A percentile compares a stretch with the other conserved stretches of the same genome.
These are phyloP conservation scores for Hemistola chrysoprasaria DNA, from an alignment of 2,888 invertebrate genomes.

Conservation along the genomic window DNA sequence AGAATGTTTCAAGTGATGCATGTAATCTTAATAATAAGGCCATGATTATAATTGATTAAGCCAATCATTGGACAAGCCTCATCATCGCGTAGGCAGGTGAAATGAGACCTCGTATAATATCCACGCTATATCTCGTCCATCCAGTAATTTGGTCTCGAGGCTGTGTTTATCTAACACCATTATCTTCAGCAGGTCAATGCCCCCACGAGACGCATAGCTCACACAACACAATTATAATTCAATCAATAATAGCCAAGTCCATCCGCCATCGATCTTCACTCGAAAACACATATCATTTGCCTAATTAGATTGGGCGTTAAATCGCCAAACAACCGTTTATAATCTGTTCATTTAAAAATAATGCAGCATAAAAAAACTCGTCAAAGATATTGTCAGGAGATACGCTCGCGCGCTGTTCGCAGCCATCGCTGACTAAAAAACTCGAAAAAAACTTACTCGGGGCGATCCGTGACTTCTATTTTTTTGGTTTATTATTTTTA, in stretches of 20 bases:
- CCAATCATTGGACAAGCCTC: constrained; percentile 14
- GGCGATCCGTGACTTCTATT: constrained; percentile 81
- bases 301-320: constrained; percentile 83
- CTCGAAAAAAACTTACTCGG: constrained; percentile 71
- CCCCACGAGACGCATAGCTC: constrained; percentile 16
- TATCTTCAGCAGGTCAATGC: constrained; percentile 18
- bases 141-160: constrained; percentile 15
- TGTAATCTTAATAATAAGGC: no score
- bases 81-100: constrained; percentile 20
- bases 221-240: constrained; percentile 50
- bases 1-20: no score
- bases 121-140: constrained; percentile 8
- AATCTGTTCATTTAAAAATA: constrained; percentile 82
- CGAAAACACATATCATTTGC: constrained; percentile 81
- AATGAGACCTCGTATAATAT: constrained; percentile 25
- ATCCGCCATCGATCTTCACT: constrained; percentile 52
- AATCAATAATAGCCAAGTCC: constrained; percentile 61
- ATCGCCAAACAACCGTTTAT: constrained; percentile 81
- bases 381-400: constrained; percentile 82
- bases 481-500: constrained; percentile 82
- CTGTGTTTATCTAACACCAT: constrained; percentile 15
- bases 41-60: constrained; percentile 7
- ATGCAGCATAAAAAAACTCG: constrained; percentile 78
- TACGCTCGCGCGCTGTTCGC: constrained; percentile 71
- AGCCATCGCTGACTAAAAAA: constrained; percentile 69